Conservation (phyloP, 1,140 invertebrate species). For the Gyrodactylus bullatarudis region DNA sequence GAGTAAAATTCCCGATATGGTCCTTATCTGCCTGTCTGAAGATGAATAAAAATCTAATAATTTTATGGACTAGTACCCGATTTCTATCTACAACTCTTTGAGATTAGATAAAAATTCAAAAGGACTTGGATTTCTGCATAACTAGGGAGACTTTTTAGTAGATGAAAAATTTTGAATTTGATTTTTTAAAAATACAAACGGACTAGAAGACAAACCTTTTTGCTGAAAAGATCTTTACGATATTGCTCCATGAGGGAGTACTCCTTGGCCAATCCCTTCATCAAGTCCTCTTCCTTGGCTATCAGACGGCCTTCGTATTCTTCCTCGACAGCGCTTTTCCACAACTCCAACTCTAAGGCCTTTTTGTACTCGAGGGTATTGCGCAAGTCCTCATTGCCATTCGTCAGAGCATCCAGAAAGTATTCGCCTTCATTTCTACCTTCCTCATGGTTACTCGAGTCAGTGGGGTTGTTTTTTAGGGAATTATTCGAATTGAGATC, state of each 20-base stretch:
- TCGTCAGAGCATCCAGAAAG: not conserved
- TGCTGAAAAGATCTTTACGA: not conserved
- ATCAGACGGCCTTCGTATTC: not conserved
- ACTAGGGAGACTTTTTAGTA: too few relatives aligned
- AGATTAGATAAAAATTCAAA: too few relatives aligned
- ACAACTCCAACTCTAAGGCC: not conserved
- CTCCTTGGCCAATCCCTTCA: not conserved
- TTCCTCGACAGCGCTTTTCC: not conserved
- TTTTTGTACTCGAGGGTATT: not conserved
- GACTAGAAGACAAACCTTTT: too few relatives aligned
- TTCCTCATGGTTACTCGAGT: too few relatives aligned
- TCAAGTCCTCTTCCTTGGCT: not conserved
- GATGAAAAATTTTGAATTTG: too few relatives aligned
- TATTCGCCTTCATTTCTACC: not conserved
- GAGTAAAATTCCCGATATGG: too few relatives aligned
- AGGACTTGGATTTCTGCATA: too few relatives aligned
- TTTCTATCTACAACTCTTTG: too few relatives aligned
- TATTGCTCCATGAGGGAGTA: not conserved
- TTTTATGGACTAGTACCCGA: not conserved
- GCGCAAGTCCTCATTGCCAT: not conserved
- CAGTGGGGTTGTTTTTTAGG: too few relatives aligned
- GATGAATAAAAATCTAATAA: not conserved
- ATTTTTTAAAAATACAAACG: too few relatives aligned
- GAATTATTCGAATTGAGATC: too few relatives aligned
- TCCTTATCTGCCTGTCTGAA: too few relatives aligned